Evolutionary conservation across 2,797 vertebrate species (phyloP), one percentile per base, ranked within the genome.

Genomic region (Sandelia bainsii): DNA sequence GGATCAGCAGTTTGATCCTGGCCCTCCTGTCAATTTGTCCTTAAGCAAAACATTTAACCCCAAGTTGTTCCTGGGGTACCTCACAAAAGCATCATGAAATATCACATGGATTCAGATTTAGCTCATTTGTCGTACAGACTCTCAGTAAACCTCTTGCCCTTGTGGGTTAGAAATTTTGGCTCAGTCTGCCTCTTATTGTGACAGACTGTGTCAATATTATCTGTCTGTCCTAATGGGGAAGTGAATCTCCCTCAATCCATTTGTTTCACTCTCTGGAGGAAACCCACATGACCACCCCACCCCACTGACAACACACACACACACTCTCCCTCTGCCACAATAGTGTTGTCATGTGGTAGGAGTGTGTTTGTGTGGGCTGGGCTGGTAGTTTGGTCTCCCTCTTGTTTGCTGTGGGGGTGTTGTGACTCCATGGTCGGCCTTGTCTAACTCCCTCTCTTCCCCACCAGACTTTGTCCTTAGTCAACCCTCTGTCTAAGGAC

Each of bases 141-240:
- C 54, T 39, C 13, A 7, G 17, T 23, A 62, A 67, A 61, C n/a
- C 0, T 40, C 6, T n/a, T 11, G 2, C 20, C 12, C 22, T 19
- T 14, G 34, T 7, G 1, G 42, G 62, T 61, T 39, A 3, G 10
- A 72, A 19, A 27, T 63, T 74, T 61, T 72, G 68, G 63, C 68
- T 71, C 60, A 48, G 74, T 77, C 54, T 62, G 62, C 40, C 23
- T 75, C 70, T 79, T 49, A 84, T 84, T 87, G 80, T 89, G 73
- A 81, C 69, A 75, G 75, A 77, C 79, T 89, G 70, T 79, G 87
- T 90, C 83, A 89, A 90, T 92, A 89, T 90, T 86, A 88, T 90
- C 86, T 66, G 83, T 91, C 90, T 86, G 83, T 87, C 77, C 71
- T 23, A 25, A 61, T 17, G 52, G 82, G 82, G 89, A 91, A 87